Evolutionary conservation across 2,113 vertebrate species (phyloP), one percentile per base, ranked within the genome.

Genomic region (Cyprinodon variegatus): DNA sequence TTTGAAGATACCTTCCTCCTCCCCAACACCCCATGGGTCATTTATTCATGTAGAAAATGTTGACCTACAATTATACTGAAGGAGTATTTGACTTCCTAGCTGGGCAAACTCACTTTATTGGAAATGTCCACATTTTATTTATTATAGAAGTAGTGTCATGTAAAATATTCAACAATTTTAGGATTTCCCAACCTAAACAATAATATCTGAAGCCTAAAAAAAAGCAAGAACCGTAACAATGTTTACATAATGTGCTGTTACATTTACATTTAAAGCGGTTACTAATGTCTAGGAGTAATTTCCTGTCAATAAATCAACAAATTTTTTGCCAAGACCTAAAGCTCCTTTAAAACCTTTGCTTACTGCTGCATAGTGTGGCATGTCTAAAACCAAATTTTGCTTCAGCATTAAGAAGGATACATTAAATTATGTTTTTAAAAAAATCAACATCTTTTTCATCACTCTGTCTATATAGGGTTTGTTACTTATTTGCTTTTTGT

Each of bases 1-100:
- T 74, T 65, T 57, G 64, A 77, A 71, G 4, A 37, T 61, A 48
- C 64, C 59, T 1, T 29, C 22, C 39, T 45, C 40, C 64, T 66
- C 6, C 64, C 20, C 14, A 46, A 66, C 41, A 46, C 41, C 64
- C 64, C 41, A 22, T 46, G 64, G 64, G 64, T 66, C 64, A 45
- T 66, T 46, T 66, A 29, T 45, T 66, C 64, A 66, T 66, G n/a
- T 13, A 29, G 40, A n/a, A 29, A 46, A 46, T 66, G 45, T 66
- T 66, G 64, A 66, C 64, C 64, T 22, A 46, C 36, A 66, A 66
- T 66, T 46, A 22, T 65, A n/a, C 22, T 45, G 43, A 43, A 29
- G 22, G n/a, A 66, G 41, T 36, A 41, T 20, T 57, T 29, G 41
- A 45, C 64, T 22, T 66, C 40, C 64, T 14, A 45, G n/a, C n/a